Evolutionary conservation across 2,113 vertebrate genomes (phyloP), one percentile per base, ranked within the genome.

Genomic region (Sylvilagus bachmani): DNA sequence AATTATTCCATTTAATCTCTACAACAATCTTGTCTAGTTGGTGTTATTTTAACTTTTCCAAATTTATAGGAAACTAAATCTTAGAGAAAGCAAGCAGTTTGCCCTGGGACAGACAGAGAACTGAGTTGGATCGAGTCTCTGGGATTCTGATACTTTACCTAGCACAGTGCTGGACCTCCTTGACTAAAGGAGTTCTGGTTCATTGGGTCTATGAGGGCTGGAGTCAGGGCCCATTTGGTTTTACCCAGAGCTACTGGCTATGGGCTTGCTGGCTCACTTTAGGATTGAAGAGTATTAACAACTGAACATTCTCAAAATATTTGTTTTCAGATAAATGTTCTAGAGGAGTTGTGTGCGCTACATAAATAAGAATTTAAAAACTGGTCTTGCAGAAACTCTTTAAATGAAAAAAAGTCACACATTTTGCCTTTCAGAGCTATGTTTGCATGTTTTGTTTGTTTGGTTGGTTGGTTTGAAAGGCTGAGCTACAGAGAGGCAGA

Each of bases 301-400:
- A 61, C 4, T 64, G 44, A 93, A 82, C 19, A 70, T 19, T 64
- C 51, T 78, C 51, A 66, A 93, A 83, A 51, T 67, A 22, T 17
- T 69, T 74, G 2, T 29, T 73, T 44, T 67, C 6, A 24, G 73
- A 7, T 64, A 73, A 83, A 83, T 29, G 33, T 27, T 79, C 70
- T 66, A 33, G 7, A 93, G 5, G 17, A 51, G 73, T 58, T 2
- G 19, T 58, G 24, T 51, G n/a, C 29, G 38, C 66, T 53, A 21
- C 6, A 61, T 69, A 73, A 73, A 89, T 51, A 88, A 81, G 83
- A 58, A 61, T 74, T 67, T 92, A 36, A 89, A 74, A 85, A 69
- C 14, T 51, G 21, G 16, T 75, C 61, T 64, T 33, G 10, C 31
- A 75, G 74, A 85, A 67, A 81, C 70, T 49, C 53, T 89, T 10